These are phyloP conservation scores for Sciurus carolinensis DNA, from an alignment of 2,797 vertebrate genomes.

Conservation along the genomic window DNA sequence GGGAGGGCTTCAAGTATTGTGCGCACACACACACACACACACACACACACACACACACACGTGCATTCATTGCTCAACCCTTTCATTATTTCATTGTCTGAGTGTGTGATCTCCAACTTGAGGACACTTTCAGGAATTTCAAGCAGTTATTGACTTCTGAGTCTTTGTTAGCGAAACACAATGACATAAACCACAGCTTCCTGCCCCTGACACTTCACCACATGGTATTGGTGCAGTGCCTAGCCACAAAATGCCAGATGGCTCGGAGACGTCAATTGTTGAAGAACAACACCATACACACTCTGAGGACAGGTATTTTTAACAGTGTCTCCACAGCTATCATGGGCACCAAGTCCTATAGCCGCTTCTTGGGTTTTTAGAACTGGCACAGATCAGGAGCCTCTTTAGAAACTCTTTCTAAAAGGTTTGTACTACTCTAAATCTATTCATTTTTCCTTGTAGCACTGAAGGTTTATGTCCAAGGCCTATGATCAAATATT, in stretches of 20 bases:
- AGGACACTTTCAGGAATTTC: slow-evolving; percentile 64
- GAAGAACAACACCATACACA: slow-evolving; percentile 59
- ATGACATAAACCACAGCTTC: slow-evolving; percentile 78
- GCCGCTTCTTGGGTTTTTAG: neutral
- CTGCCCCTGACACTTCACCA: slow-evolving; percentile 67
- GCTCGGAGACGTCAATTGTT: slow-evolving; percentile 45
- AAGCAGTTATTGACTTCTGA: slow-evolving; percentile 72
- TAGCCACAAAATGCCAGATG: slow-evolving; percentile 76
- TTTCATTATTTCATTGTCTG: slow-evolving; percentile 45
- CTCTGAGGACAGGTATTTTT: slow-evolving; percentile 9
- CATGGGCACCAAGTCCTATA: neutral
- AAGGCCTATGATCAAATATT: slow-evolving; percentile 8
- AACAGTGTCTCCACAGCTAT: neutral
- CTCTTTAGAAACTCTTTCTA: neutral
- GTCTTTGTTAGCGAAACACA: slow-evolving; percentile 69
- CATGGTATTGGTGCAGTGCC: slow-evolving; percentile 7
- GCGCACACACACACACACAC: neutral
- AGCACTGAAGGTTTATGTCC: neutral
- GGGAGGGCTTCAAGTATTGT: neutral
- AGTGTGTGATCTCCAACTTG: slow-evolving; percentile 25
- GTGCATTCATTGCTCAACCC: neutral
- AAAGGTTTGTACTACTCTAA: neutral
- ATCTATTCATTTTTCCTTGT: neutral
- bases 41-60: neutral
- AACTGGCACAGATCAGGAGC: neutral